Base-by-base conservation (phyloP, 1,140 invertebrate genomes). In the Bathynomus jamesi region DNA sequence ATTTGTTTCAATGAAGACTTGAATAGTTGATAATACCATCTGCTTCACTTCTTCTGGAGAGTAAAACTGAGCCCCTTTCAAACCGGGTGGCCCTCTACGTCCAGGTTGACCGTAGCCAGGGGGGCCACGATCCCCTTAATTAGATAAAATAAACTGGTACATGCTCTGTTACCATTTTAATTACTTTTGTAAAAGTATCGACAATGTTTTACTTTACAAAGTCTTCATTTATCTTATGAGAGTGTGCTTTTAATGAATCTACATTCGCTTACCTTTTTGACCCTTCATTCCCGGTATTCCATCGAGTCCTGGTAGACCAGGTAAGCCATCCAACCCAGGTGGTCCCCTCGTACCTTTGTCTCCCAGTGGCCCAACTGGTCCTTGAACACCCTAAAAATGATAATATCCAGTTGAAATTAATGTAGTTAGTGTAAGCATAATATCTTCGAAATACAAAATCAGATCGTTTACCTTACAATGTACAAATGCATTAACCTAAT, bases 31-130 rank as follows among this genome's bases (percentile, higher is more conserved):
- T 13, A 62, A 67, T 10, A 69, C 77, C 71, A 17, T 85, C 80
- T 61, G 87, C 84, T 8, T 90, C 90, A 70, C 87, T 79, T 78
- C 91, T 89, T 31, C 92, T 89, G 78, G 89, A 86, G 1, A 84
- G 82, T 11, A 90, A 89, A 70, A 67, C 30, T 70, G 71, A 25
- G 67, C 62, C 13, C 72, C 70, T 29, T 73, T 75, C 30, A 71
- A 11, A 2, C 71, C 73, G 0, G 84, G 81, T 8, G 83, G 85
- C 13, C 90, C 90, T 7, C 85, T 82, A 61, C 83, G 83, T 25
- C 78, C 78, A 27, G 77, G 76, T 5, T 74, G 70, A 8, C 79
- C 79, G 46, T 69, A 64, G 53, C 79, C 79, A 17, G 63, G 74
- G 13, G 69, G n/a, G 17, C 78, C 77, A 10, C 24, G 21, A n/a